Percentiles rank a stretch among this genome's conserved stretches.
phyloP scores from a whole-genome alignment of 2,113 vertebrate species.

The Thermophis baileyi region DNA sequence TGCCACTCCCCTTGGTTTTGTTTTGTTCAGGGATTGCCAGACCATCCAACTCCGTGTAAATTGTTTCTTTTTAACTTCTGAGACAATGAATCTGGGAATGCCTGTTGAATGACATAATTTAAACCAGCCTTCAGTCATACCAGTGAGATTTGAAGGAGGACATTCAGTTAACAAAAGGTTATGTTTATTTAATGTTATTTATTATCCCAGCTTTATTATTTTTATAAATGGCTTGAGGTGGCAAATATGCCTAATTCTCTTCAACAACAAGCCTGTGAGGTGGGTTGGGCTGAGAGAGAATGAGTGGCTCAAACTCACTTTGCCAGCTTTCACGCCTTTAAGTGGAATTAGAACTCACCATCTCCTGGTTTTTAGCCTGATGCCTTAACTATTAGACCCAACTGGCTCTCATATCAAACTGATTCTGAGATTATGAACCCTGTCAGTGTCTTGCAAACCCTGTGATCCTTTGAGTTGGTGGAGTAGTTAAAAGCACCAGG shows the following conservation, averaged over 20 bases:
- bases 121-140: neutral
- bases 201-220: neutral
- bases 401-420: neutral
- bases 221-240: neutral
- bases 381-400: neutral
- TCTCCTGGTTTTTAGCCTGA: neutral
- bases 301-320: neutral
- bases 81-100: neutral
- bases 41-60: neutral
- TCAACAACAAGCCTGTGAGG: neutral
- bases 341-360: neutral
- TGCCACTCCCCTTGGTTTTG: neutral
- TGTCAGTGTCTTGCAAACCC: neutral
- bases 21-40: neutral
- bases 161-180: neutral
- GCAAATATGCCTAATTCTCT: neutral
- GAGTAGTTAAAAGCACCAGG: neutral
- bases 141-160: neutral
- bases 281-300: neutral
- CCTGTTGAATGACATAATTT: neutral
- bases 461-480: neutral
- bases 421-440: neutral
- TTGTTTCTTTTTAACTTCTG: neutral
- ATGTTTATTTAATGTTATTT: neutral
- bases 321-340: neutral